Evolutionary conservation across 2,113 vertebrate genomes (phyloP).

Genomic region (Calyptomena viridis): DNA sequence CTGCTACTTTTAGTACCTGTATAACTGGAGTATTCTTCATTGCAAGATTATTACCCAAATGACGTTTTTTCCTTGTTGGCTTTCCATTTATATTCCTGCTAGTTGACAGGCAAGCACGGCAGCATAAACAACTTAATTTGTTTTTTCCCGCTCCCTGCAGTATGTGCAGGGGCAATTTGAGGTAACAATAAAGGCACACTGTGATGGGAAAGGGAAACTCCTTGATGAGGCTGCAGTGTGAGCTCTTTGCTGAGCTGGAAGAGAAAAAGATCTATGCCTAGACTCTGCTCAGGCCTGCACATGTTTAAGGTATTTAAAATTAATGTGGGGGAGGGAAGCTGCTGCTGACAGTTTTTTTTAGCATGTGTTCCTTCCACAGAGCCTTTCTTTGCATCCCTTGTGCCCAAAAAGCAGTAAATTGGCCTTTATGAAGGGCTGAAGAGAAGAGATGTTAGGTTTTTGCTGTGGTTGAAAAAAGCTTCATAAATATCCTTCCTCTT

Average conservation of each 20-base stretch:
- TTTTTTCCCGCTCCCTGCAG: background rate
- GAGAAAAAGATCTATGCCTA: background rate
- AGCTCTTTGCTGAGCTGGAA: background rate
- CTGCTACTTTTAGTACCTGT: background rate
- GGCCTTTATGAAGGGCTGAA: background rate
- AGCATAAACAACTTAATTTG: background rate
- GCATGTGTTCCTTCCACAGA: background rate
- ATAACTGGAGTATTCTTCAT: background rate
- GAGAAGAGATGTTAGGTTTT: background rate
- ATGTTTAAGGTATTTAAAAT: background rate
- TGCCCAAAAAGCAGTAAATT: background rate
- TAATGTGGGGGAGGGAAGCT: background rate
- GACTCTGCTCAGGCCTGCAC: background rate
- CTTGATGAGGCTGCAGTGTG: background rate
- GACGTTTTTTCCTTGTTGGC: background rate
- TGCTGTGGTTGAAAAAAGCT: background rate
- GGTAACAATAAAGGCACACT: rapidly evolving
- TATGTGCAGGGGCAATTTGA: background rate
- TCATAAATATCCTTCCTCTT: background rate
- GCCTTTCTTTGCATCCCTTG: background rate
- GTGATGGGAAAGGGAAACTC: background rate
- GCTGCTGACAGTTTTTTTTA: background rate
- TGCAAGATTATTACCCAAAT: background rate
- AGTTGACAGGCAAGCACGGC: background rate
- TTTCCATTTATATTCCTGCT: background rate